These are phyloP conservation scores for Passerina amoena DNA, from an alignment of 2,113 vertebrate genomes.

Conservation along the genomic window DNA sequence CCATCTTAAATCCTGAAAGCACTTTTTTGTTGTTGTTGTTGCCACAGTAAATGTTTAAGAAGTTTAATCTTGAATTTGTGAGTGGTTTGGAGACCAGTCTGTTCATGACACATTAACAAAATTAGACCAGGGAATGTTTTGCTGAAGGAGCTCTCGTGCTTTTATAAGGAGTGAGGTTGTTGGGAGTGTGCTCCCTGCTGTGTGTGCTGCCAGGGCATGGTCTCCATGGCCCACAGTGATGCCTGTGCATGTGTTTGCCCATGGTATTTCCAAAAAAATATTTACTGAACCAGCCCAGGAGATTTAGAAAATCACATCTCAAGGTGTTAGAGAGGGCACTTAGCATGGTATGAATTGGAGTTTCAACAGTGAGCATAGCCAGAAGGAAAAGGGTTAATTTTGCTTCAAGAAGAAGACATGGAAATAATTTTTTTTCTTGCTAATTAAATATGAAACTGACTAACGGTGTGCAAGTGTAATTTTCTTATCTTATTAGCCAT, in stretches of 20 bases:
- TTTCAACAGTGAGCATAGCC: neutral
- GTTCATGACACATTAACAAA: neutral
- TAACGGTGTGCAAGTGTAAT: slow-evolving; percentile 68
- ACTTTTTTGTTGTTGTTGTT: neutral
- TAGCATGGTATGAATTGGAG: neutral
- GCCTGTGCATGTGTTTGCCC: accelerated
- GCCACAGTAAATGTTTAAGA: slow-evolving; percentile 45
- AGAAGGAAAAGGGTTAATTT: slow-evolving; percentile 52
- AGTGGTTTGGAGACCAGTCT: slow-evolving; percentile 11
- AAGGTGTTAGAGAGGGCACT: neutral
- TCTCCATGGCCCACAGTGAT: accelerated
- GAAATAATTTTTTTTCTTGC: slow-evolving; percentile 35
- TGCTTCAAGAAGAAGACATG: slow-evolving; percentile 42
- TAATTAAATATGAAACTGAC: slow-evolving; percentile 71
- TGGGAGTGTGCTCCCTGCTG: neutral
- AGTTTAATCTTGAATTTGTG: slow-evolving; percentile 32
- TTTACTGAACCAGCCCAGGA: neutral
- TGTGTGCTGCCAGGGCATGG: neutral
- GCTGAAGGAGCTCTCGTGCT: neutral
- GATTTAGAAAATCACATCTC: neutral
- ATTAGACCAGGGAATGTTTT: neutral
- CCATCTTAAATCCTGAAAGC: slow-evolving; percentile 48
- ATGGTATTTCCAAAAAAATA: neutral
- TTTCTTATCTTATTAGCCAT: slow-evolving; percentile 77
- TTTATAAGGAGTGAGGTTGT: neutral